These are phyloP conservation scores for Pseudocheirus occidentalis DNA, from an alignment of 2,797 vertebrate species.

Conservation along the genomic window DNA sequence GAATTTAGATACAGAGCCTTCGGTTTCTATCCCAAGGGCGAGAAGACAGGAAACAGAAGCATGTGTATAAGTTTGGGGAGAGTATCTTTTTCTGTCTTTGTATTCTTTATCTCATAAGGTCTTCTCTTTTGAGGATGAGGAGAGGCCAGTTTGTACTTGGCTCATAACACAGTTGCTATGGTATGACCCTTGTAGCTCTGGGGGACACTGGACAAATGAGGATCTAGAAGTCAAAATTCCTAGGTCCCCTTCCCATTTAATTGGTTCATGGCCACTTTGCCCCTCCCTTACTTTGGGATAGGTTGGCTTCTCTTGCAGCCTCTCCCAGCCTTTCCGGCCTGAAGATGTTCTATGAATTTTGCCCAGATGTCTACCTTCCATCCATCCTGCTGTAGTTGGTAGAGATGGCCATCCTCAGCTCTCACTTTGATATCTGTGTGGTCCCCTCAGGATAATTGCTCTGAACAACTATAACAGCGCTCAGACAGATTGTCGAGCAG, in stretches of 20 bases:
- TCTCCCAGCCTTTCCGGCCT: background rate
- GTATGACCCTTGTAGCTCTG: background rate
- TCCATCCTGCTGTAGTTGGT: constrained; percentile 25
- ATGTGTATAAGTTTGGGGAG: background rate
- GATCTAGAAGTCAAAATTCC: constrained; percentile 2
- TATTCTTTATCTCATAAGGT: background rate
- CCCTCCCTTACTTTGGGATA: background rate
- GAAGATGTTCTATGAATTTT: background rate
- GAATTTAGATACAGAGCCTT: background rate
- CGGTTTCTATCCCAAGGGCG: background rate
- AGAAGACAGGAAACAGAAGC: background rate
- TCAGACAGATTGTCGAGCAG: constrained; percentile 69
- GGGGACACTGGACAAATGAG: background rate
- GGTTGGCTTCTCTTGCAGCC: background rate
- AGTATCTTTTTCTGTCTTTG: background rate
- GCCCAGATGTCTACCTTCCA: background rate
- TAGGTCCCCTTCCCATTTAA: background rate
- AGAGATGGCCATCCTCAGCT: background rate
- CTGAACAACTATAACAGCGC: constrained; percentile 68
- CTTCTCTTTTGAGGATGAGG: background rate
- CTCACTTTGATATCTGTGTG: constrained; percentile 63
- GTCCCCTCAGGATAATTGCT: constrained; percentile 69
- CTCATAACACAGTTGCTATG: background rate
- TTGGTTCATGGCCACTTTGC: background rate
- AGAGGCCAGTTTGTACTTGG: background rate